Conservation (phyloP, 2,797 vertebrate species). For the Eospalax fontanierii region DNA sequence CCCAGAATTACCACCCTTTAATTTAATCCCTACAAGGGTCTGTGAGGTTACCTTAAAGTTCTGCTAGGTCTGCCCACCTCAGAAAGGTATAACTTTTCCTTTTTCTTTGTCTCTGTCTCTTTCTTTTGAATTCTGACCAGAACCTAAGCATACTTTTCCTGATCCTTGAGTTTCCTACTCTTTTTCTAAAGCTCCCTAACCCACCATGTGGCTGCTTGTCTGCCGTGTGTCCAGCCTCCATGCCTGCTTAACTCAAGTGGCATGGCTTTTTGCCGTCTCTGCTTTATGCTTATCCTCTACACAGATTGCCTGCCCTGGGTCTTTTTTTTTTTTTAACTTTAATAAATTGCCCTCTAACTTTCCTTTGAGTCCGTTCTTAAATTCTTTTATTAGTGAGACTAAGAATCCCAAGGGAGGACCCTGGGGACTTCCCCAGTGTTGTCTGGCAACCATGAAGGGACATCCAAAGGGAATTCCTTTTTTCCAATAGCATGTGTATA, state of each 20-base stretch:
- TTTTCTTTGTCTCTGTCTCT: neutral
- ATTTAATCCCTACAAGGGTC: neutral
- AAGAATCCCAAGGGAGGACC: neutral
- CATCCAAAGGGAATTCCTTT: neutral
- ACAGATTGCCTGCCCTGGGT: neutral
- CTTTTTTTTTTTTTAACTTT: neutral
- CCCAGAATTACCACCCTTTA: neutral
- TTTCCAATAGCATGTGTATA: neutral
- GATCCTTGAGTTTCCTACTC: neutral
- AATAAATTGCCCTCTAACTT: neutral
- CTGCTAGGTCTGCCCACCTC: neutral
- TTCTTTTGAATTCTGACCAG: neutral
- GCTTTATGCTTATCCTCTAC: neutral
- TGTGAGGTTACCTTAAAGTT: neutral
- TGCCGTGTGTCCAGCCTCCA: neutral
- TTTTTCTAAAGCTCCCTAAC: neutral
- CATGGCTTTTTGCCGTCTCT: neutral
- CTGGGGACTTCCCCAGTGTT: neutral
- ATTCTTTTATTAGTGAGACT: neutral
- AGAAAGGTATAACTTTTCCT: neutral
- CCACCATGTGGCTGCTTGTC: too few species aligned
- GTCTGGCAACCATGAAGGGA: neutral
- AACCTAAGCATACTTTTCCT: neutral
- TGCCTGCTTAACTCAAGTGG: neutral
- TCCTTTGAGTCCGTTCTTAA: neutral